Percentiles rank a stretch among this genome's conserved stretches.
phyloP scores from a whole-genome alignment of 2,113 vertebrate species.

The Ammodytes marinus region DNA sequence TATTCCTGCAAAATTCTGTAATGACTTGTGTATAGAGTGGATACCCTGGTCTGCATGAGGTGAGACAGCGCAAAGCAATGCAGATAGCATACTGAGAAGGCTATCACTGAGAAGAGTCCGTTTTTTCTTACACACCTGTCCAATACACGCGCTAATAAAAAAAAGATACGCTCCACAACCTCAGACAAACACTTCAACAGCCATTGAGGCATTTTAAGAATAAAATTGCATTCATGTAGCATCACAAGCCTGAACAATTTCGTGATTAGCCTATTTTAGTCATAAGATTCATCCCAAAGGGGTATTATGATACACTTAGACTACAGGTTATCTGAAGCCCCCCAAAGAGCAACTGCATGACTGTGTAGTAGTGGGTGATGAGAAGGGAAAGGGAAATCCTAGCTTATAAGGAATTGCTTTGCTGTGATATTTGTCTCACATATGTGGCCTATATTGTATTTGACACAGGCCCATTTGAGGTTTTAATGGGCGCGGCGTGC shows the following conservation, averaged over 20 bases:
- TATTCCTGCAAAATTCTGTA: not conserved
- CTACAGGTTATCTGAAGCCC: no score
- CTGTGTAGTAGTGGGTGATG: not conserved
- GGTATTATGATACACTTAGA: no score
- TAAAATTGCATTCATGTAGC: not conserved
- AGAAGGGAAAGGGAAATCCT: no score
- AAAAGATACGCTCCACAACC: not conserved
- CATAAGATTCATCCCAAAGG: not conserved
- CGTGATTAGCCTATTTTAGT: not conserved
- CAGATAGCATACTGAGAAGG: not conserved
- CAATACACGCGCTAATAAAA: slow-evolving; percentile 12
- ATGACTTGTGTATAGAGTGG: not conserved
- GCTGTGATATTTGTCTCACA: not conserved
- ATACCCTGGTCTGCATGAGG: not conserved
- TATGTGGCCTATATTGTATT: not conserved
- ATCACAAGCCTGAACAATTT: not conserved
- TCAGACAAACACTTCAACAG: not conserved
- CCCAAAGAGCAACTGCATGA: no score
- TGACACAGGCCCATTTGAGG: not conserved
- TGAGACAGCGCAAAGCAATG: slow-evolving; percentile 1
- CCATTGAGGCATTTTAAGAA: not conserved
- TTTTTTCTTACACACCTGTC: slow-evolving; percentile 38
- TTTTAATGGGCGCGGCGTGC: not conserved
- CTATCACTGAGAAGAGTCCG: slow-evolving; percentile 3
- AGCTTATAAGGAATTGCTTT: not conserved